Conservation (phyloP, 2,797 vertebrate genomes). For the Cetoscarus ocellatus region DNA sequence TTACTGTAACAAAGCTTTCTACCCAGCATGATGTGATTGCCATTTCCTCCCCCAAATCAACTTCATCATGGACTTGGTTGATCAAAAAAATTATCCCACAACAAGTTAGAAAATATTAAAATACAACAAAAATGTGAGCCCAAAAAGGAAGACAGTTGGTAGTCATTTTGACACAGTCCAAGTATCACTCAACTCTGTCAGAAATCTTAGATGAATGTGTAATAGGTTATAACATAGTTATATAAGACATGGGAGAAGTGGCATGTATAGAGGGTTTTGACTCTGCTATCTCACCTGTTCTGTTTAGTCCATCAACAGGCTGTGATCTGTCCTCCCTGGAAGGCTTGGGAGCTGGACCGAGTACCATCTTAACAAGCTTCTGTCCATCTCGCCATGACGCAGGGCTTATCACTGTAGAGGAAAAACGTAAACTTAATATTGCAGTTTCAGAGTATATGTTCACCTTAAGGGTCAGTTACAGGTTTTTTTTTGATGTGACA, state of each 20-base stretch:
- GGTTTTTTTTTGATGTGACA: background rate
- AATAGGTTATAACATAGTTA: conserved; percentile 7
- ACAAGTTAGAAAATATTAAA: too few relatives aligned
- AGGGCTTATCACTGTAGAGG: conserved; percentile 85
- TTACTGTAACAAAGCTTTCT: too few relatives aligned
- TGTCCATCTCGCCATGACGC: conserved; percentile 96
- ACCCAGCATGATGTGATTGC: too few relatives aligned
- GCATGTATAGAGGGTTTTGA: conserved; percentile 9
- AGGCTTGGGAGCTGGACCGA: conserved; percentile 88
- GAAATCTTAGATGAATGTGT: conserved; percentile 2
- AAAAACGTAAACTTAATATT: conserved; percentile 2
- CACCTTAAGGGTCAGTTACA: background rate
- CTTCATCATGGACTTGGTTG: too few relatives aligned
- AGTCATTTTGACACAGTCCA: conserved; percentile 3
- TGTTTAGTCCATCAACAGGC: conserved; percentile 78
- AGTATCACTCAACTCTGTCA: background rate
- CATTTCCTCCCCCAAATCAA: too few relatives aligned
- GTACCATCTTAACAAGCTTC: conserved; percentile 92
- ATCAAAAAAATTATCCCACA: too few relatives aligned
- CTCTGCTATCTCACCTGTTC: conserved; percentile 80
- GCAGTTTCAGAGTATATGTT: background rate
- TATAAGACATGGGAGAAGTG: conserved; percentile 1
- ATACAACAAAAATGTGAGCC: too few relatives aligned
- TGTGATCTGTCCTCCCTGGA: conserved; percentile 79
- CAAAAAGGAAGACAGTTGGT: too few relatives aligned